Conservation (phyloP, 2,113 vertebrate genomes). For the Numida meleagris region DNA sequence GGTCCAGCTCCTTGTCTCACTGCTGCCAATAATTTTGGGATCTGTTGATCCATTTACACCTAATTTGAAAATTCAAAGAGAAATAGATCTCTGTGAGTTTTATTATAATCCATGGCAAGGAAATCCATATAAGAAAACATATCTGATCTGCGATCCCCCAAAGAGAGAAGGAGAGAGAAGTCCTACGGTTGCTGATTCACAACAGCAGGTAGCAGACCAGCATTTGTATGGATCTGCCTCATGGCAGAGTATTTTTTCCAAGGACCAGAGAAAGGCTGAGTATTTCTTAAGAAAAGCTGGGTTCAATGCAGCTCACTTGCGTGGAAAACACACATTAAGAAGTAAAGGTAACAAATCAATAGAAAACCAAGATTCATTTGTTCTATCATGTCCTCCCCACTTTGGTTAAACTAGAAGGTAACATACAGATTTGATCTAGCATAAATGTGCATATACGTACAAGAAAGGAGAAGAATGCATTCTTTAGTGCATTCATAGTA, state of each 20-base stretch:
- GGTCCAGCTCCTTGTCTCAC: neutral
- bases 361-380: neutral
- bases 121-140: neutral
- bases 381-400: neutral
- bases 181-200: neutral
- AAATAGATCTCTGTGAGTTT: neutral
- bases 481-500: neutral
- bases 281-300: neutral
- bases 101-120: neutral
- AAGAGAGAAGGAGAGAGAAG: too few relatives aligned
- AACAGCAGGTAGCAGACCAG: neutral
- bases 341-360: neutral
- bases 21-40: neutral
- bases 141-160: neutral
- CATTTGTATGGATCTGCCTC: neutral
- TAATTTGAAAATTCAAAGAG: neutral
- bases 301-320: neutral
- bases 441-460: neutral
- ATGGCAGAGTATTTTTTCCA: neutral
- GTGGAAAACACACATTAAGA: too few relatives aligned
- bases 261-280: neutral
- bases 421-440: neutral
- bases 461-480: neutral
- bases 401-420: neutral
- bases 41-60: neutral